Percentiles rank a stretch among this genome's conserved stretches.
These are phyloP conservation scores for Aythya baeri DNA, from an alignment of 2,113 vertebrate genomes.

Conservation along the genomic window DNA sequence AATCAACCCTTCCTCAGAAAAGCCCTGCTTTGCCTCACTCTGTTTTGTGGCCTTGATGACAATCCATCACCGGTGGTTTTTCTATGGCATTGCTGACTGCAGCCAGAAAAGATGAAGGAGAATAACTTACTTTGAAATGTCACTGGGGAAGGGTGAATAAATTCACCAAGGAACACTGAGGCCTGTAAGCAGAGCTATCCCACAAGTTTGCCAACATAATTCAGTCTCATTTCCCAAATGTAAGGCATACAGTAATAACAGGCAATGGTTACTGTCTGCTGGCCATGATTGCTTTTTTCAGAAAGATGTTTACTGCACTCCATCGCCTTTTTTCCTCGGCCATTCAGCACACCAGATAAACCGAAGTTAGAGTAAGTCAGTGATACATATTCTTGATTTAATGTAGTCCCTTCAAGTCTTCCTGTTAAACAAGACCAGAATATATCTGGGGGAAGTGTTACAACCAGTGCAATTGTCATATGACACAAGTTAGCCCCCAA, in stretches of 20 bases:
- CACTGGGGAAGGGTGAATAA: not conserved
- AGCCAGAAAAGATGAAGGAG: not conserved
- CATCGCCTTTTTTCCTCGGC: not conserved
- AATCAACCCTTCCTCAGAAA: not conserved
- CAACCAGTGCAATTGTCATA: too few species aligned
- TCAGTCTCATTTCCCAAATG: not conserved
- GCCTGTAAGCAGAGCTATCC: not conserved
- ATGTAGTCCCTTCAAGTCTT: not conserved
- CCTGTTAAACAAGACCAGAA: fast-evolving
- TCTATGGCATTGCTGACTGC: not conserved
- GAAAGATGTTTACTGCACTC: not conserved
- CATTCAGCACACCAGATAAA: not conserved
- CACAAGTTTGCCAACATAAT: not conserved
- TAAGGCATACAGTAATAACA: not conserved
- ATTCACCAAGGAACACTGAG: not conserved
- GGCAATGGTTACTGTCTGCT: not conserved
- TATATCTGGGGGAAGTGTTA: not conserved
- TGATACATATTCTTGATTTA: not conserved
- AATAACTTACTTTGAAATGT: not conserved
- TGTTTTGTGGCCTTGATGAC: not conserved
- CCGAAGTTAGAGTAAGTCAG: not conserved
- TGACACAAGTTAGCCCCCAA: not conserved
- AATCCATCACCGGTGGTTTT: not conserved
- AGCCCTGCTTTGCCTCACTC: not conserved
- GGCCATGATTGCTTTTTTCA: not conserved